Evolutionary conservation across 2,113 vertebrate species (phyloP).

Genomic region (Labeo rohita): DNA sequence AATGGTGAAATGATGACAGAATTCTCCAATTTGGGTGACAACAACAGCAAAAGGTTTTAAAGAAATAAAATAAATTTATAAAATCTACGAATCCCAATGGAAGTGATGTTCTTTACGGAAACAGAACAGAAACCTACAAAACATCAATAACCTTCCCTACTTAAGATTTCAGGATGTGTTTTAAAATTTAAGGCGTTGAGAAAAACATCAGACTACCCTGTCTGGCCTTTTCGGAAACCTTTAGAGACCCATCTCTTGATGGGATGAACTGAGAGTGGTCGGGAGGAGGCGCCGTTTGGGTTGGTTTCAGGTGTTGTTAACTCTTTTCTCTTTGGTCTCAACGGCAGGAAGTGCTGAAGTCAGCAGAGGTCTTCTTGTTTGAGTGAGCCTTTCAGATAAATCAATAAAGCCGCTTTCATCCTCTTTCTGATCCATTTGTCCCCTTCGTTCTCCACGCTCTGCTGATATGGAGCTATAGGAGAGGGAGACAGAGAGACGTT

Average conservation of each 20-base stretch:
- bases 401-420: conserved; percentile 58
- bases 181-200: not conserved
- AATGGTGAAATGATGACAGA: not conserved
- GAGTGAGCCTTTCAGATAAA: conserved; percentile 63
- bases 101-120: not conserved
- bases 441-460: conserved; percentile 41
- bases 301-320: conserved; percentile 61
- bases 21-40: not conserved
- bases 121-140: not conserved
- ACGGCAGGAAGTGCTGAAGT: conserved; percentile 61
- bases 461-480: conserved; percentile 51
- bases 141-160: not conserved
- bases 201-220: not conserved
- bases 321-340: conserved; percentile 56
- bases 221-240: conserved; percentile 11
- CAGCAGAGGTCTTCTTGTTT: conserved; percentile 59
- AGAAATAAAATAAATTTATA: not conserved
- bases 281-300: conserved; percentile 50
- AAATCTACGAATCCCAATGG: not conserved
- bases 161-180: conserved; percentile 5
- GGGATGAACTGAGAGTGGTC: conserved; percentile 58
- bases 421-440: conserved; percentile 54
- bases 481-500: conserved; percentile 13
- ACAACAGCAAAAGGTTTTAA: not conserved
- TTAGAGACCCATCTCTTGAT: conserved; percentile 51